Evolutionary conservation across 2,888 invertebrate genomes (phyloP).

Genomic region (Limnephilus rhombicus): DNA sequence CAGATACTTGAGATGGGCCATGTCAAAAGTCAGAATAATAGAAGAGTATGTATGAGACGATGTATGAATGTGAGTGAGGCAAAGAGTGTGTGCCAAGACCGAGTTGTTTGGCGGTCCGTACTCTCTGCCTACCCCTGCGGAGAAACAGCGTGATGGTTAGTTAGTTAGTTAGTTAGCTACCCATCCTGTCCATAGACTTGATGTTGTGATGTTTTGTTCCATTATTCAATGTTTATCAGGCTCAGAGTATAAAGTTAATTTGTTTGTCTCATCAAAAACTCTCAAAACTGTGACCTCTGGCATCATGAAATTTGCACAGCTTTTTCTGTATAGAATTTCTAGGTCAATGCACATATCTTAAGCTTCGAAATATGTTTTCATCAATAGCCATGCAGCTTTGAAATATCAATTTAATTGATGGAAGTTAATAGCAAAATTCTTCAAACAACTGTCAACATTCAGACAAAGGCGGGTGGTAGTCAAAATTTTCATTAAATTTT

Average conservation of each 20-base stretch:
- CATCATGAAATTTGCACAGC: neutral
- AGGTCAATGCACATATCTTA: neutral
- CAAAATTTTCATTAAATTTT: neutral
- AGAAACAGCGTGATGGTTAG: too few relatives aligned
- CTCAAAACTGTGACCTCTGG: neutral
- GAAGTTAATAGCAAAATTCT: neutral
- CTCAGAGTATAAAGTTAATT: neutral
- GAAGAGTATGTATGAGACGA: too few relatives aligned
- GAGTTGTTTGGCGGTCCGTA: too few relatives aligned
- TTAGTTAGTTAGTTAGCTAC: too few relatives aligned
- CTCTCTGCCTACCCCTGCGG: too few relatives aligned
- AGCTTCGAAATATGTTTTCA: neutral
- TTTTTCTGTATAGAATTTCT: neutral
- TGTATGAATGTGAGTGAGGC: too few relatives aligned
- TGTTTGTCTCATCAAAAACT: neutral
- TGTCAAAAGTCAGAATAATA: too few relatives aligned
- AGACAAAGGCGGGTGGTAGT: neutral
- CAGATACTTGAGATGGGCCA: too few relatives aligned
- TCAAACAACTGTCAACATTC: neutral
- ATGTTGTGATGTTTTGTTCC: neutral
- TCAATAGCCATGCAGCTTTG: neutral
- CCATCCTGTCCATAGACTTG: neutral
- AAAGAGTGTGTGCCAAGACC: too few relatives aligned
- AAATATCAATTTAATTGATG: neutral
- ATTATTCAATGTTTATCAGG: neutral